Base-by-base conservation (phyloP, 2,888 invertebrate species). In the Watsonalla binaria region DNA sequence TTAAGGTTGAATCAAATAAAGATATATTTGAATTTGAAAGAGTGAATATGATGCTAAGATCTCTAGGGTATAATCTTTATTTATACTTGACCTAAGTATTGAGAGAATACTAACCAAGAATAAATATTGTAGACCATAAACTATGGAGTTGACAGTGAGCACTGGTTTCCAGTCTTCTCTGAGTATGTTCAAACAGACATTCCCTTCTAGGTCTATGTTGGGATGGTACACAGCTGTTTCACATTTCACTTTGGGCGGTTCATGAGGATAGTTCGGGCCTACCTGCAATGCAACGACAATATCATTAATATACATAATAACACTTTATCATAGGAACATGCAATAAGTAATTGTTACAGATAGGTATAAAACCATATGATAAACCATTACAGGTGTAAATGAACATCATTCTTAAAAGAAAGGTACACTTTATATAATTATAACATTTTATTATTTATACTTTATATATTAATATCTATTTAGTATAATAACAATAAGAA, bases 101-200 rank as follows among this genome's bases (percentile, higher is more conserved):
- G 24, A 5, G 7, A 39, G 34, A 49, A 54, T 56, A 75, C 86
- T 79, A 65, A 97, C 97, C 94, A 98, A 90, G 85, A 99, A 99
- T 78, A 99, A 94, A 93, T 98, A 99, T 86, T 98, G 98, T 75
- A 99, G 93, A 65, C 99, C 99, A 89, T 99, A 99, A 55, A 99
- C 97, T 87, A 99, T 97, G 64, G 98, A 98, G 88, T 98, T 99
- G 72, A 99, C 97, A 57, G 98, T 99, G 68, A 99, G 93, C 60
- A 99, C 99, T 57, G 99, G 99, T 89, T 99, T 99, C 99, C 99
- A 99, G 91, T 99, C 99, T 93, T 99, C 98, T 76, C 98, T 93
- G 74, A 99, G 92, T 80, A 99, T 99, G 89, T 99, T 99, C 63
- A 99, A 93, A 82, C 99, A 99, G 35, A 99, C 98, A 89, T 99